These are phyloP conservation scores for Diploscapter pachys DNA, from an alignment of 1,140 invertebrate genomes.

Conservation along the genomic window DNA sequence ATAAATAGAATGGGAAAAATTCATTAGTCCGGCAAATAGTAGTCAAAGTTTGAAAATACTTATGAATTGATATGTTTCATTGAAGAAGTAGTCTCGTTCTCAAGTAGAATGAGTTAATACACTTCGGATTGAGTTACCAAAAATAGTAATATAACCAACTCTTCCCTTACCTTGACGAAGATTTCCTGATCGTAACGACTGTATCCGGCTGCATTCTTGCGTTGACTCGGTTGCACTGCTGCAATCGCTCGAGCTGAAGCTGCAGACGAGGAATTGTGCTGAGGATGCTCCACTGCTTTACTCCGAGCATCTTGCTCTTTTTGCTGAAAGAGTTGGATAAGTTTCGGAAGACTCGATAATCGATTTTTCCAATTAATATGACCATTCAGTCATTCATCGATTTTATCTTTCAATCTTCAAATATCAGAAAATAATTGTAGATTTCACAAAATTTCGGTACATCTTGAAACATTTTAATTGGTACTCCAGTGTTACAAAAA, in stretches of 20 bases:
- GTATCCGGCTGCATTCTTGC: conserved; percentile 21
- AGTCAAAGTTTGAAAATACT: no score
- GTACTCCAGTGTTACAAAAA: no score
- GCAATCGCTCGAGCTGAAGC: not conserved
- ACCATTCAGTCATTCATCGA: no score
- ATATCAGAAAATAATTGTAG: no score
- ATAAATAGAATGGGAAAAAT: no score
- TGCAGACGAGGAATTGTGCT: not conserved
- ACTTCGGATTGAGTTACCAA: not conserved
- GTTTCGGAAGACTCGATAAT: not conserved
- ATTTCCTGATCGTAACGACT: conserved; percentile 55
- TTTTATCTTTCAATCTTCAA: no score
- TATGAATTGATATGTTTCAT: no score
- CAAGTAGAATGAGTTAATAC: no score
- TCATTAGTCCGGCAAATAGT: no score
- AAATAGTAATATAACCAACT: not conserved
- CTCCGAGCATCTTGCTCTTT: not conserved
- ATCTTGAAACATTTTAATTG: no score
- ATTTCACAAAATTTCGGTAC: no score
- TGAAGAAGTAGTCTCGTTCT: no score
- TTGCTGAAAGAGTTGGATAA: not conserved
- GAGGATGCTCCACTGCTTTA: not conserved
- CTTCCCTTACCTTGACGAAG: conserved; percentile 36
- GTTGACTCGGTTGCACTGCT: not conserved
- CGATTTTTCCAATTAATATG: not conserved